Evolutionary conservation across 2,797 vertebrate species (phyloP).

Genomic region (Argya squamiceps): DNA sequence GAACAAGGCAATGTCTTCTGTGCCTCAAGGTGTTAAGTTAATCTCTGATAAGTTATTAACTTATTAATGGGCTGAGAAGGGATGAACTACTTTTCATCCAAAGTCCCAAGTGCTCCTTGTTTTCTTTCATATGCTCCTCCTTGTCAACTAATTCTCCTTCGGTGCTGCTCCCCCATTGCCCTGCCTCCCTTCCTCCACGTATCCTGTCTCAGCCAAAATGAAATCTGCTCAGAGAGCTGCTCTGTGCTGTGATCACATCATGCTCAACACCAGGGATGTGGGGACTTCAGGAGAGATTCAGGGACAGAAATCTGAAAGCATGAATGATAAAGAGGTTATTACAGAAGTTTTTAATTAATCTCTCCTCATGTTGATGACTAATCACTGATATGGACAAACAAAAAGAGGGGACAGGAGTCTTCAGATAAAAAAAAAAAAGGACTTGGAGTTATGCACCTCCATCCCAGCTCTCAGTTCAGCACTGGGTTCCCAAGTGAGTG

Average conservation of each 20-base stretch:
- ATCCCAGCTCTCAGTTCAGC: neutral
- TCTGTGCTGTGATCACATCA: neutral
- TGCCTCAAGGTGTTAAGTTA: constrained; percentile 78
- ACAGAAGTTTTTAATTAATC: neutral
- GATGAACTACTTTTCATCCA: constrained; percentile 71
- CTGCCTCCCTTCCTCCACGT: neutral
- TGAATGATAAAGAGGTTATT: neutral
- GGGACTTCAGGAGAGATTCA: neutral
- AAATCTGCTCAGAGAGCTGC: neutral
- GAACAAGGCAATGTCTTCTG: constrained; percentile 71
- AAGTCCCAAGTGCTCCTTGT: constrained; percentile 52
- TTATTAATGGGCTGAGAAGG: constrained; percentile 76
- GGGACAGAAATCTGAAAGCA: neutral
- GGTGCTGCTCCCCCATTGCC: neutral
- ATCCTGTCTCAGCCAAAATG: neutral
- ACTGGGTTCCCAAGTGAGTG: neutral
- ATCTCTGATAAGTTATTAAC: constrained; percentile 79
- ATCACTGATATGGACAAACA: neutral
- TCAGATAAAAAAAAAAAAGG: neutral
- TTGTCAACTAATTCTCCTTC: constrained; percentile 56
- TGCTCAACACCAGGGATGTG: neutral
- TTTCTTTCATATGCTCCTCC: constrained; percentile 54
- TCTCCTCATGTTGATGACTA: neutral
- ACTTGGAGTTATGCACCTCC: neutral
- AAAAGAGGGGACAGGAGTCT: neutral